A percentile compares a stretch with the other conserved stretches of the same genome.
Evolutionary conservation across 2,113 vertebrate genomes (phyloP).

Genomic region (Nesoenas mayeri): DNA sequence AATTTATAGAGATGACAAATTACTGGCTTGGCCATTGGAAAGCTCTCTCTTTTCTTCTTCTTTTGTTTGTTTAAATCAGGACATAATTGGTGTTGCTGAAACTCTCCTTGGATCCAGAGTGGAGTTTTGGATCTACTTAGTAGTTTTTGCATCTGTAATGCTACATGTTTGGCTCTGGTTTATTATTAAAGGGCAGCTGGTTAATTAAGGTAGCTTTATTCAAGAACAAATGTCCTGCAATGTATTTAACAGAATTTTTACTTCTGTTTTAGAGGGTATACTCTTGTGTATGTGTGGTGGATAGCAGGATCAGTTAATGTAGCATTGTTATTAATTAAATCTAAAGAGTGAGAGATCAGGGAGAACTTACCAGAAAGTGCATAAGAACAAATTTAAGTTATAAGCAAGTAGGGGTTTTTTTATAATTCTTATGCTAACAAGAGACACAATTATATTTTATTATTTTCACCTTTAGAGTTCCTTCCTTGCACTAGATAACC

Average conservation of each 20-base stretch:
- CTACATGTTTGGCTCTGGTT: neutral
- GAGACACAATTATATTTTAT: neutral
- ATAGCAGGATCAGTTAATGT: neutral
- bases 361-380: neutral
- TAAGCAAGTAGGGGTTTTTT: neutral
- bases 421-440: neutral
- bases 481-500: neutral
- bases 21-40: neutral
- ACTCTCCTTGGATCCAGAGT: neutral
- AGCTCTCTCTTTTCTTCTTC: neutral
- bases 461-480: neutral
- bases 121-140: neutral
- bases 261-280: neutral
- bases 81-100: neutral
- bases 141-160: neutral
- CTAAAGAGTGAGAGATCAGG: neutral
- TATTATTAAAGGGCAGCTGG: neutral
- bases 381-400: neutral
- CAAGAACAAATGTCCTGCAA: neutral
- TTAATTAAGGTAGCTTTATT: neutral
- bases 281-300: neutral
- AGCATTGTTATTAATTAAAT: neutral
- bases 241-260: neutral
- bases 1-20: neutral
- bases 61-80: neutral